Percentiles rank a stretch among this genome's conserved stretches.
These are phyloP conservation scores for Eupithecia centaureata DNA, from an alignment of 2,888 invertebrate genomes.

Conservation along the genomic window DNA sequence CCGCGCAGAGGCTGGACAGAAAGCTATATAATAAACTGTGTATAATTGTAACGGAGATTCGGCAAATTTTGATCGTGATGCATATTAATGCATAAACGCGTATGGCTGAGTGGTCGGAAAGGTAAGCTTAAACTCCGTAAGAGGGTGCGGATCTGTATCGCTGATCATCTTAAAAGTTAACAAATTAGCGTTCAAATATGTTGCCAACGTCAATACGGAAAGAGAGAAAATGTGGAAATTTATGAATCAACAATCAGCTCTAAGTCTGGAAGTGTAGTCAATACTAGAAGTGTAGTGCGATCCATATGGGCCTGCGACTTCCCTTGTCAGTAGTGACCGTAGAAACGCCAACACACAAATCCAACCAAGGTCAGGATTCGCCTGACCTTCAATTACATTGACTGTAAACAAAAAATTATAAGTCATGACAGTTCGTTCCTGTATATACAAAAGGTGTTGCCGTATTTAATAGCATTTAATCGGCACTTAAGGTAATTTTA, in stretches of 20 bases:
- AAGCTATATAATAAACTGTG: neutral
- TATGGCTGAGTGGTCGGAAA: neutral
- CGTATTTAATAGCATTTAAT: neutral
- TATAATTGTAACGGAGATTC: neutral
- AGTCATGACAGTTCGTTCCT: neutral
- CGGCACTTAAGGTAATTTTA: neutral
- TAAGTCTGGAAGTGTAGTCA: neutral
- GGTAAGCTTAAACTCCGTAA: neutral
- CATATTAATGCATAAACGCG: neutral
- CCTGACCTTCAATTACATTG: conserved; percentile 50
- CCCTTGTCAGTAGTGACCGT: conserved; percentile 26
- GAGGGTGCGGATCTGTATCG: neutral
- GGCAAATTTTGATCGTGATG: neutral
- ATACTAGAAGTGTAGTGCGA: neutral
- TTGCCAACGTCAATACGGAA: neutral
- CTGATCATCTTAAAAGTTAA: too few species aligned
- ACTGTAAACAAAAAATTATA: conserved; percentile 42
- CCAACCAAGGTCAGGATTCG: conserved; percentile 45
- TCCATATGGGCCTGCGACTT: neutral
- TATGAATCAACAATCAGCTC: neutral
- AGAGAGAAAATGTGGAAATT: neutral
- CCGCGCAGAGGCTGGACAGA: neutral
- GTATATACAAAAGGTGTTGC: conserved; percentile 11
- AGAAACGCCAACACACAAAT: conserved; percentile 37
- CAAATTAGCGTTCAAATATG: too few species aligned